Conservation (phyloP, 2,888 invertebrate species). For the Cheilosia urbana region DNA sequence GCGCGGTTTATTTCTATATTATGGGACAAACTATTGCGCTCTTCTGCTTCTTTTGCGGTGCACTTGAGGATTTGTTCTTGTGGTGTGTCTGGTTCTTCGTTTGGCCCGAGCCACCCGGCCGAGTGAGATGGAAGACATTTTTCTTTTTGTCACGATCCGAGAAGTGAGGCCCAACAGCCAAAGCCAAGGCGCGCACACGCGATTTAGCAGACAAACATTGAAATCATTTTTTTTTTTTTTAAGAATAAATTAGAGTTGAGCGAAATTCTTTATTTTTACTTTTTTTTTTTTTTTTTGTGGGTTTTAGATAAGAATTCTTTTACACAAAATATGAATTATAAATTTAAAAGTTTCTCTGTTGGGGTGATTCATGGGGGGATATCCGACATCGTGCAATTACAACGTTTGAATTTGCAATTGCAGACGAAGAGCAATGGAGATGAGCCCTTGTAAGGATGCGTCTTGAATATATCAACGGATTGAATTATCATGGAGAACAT, state of each 20-base stretch:
- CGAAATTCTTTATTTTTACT: conserved; percentile 41
- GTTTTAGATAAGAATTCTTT: conserved; percentile 48
- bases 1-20: conserved; percentile 27
- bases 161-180: conserved; percentile 22
- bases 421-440: conserved; percentile 28
- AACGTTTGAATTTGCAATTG: conserved; percentile 69
- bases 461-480: conserved; percentile 33
- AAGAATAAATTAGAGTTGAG: conserved; percentile 64
- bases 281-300: not conserved
- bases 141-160: conserved; percentile 24
- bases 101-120: conserved; percentile 28
- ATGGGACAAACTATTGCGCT: conserved; percentile 28
- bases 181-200: conserved; percentile 28
- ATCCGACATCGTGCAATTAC: conserved; percentile 55
- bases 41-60: conserved; percentile 28
- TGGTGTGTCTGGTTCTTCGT: conserved; percentile 16
- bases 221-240: not conserved
- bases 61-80: conserved; percentile 62
- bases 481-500: conserved; percentile 25
- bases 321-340: conserved; percentile 63
- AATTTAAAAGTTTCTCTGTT: conserved; percentile 18
- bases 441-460: conserved; percentile 51
- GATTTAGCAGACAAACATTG: conserved; percentile 52
- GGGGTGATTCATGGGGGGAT: conserved; percentile 67
- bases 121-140: conserved; percentile 51